Evolutionary conservation across 2,888 invertebrate species (phyloP), one percentile per base, ranked within the genome.

Genomic region (Yponomeuta malinellus): DNA sequence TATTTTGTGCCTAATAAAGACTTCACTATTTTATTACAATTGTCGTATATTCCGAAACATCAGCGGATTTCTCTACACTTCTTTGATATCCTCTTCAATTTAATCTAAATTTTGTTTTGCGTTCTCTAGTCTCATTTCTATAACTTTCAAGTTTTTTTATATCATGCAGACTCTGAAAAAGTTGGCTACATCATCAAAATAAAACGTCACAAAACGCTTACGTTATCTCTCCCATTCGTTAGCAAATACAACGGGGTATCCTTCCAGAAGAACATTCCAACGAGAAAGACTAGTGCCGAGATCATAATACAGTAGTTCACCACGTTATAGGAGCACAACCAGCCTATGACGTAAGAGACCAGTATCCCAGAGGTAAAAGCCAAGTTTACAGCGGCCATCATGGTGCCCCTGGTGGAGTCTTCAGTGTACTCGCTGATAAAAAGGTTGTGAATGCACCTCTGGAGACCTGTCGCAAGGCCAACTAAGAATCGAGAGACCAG

Each of bases 321-420:
- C 15, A 31, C n/a, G 4, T 71, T 6, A 43, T 70, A 70, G n/a
- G 65, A 65, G 31, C 31, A 70, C 48, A 70, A 12, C 70, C 70
- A 70, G 8, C 70, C 69, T 10, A 70, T 65, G 15, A 70, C 48
- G 10, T 70, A 70, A 4, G 70, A 70, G n/a, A 29, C 48, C 2
- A 70, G 43, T 3, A 70, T 48, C 4, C 70, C 70, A 10, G 10
- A 29, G 2, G 65, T 29, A 31, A 48, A 70, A 8, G 10, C 48
- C 10, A 70, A 70, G 2, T 12, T 8, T 1, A 48, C 29, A 10
- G 65, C 5, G 29, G 70, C 37, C 15, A 65, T 70, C 29, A 70
- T 29, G 15, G 48, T 48, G 12, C 70, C 70, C 10, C 64, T 43
- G 10, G 15, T 8, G 23, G 12, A 23, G 12, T n/a, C 65, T 65